A percentile compares a stretch with the other conserved stretches of the same genome.
Conservation (phyloP, 2,888 invertebrate species). For the Agriotes lineatus region DNA sequence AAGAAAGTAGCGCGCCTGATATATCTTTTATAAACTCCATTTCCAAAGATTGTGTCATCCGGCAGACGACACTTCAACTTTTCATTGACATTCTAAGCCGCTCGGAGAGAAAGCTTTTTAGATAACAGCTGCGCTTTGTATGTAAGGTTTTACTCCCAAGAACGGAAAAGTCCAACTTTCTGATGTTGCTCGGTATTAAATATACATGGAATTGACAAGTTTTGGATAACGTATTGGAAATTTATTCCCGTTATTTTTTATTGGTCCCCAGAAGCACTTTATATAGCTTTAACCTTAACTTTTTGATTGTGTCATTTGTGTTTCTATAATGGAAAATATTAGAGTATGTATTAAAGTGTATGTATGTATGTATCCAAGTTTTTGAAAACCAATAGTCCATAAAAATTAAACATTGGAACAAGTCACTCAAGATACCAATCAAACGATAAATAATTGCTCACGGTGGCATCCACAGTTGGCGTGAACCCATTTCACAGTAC, state of each 20-base stretch:
- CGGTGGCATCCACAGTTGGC: too few species aligned
- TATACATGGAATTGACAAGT: slow-evolving; percentile 25
- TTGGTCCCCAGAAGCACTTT: too few species aligned
- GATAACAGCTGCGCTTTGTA: slow-evolving; percentile 34
- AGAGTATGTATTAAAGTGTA: too few species aligned
- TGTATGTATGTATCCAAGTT: too few species aligned
- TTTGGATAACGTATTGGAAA: slow-evolving; percentile 15
- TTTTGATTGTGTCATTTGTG: too few species aligned
- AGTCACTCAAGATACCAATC: too few species aligned
- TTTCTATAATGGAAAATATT: too few species aligned
- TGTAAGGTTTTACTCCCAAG: slow-evolving; percentile 13
- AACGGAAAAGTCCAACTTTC: slow-evolving; percentile 9
- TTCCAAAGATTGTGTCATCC: slow-evolving; percentile 37
- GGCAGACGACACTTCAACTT: slow-evolving; percentile 34
- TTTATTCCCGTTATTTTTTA: background rate
- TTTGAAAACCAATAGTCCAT: too few species aligned
- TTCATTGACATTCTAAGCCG: slow-evolving; percentile 36
- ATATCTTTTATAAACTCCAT: slow-evolving; percentile 40
- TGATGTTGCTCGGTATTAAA: slow-evolving; percentile 16
- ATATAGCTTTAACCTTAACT: too few species aligned
- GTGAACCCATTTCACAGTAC: too few species aligned
- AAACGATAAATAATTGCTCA: too few species aligned
- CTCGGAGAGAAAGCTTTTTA: slow-evolving; percentile 35
- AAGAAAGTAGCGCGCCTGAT: slow-evolving; percentile 32
- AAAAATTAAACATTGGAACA: too few species aligned